These are phyloP conservation scores for Lutjanus erythropterus DNA, from an alignment of 2,113 vertebrate species.

Conservation along the genomic window DNA sequence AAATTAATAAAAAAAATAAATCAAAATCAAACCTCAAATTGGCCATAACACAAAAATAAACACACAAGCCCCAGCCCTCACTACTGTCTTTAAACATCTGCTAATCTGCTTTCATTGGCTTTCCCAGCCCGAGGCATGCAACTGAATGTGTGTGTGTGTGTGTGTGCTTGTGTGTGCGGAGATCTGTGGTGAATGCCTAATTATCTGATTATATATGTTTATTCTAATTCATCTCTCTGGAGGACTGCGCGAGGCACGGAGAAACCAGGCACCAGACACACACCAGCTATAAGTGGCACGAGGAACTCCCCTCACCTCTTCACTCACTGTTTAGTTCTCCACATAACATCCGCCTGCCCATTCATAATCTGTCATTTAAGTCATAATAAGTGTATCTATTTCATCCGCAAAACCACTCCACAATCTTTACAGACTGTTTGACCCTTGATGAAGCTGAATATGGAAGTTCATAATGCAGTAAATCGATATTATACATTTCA, in stretches of 20 bases:
- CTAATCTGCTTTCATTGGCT: slow-evolving; percentile 74
- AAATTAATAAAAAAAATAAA: slow-evolving; percentile 2
- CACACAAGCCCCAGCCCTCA: slow-evolving; percentile 38
- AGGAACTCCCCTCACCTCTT: slow-evolving; percentile 68
- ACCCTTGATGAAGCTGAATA: slow-evolving; percentile 29
- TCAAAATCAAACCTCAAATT: slow-evolving; percentile 47
- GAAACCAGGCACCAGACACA: slow-evolving; percentile 65
- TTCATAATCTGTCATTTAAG: slow-evolving; percentile 72
- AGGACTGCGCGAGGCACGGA: slow-evolving; percentile 63
- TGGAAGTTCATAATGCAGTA: slow-evolving; percentile 6
- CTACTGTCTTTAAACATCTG: slow-evolving; percentile 77
- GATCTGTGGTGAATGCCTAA: slow-evolving; percentile 78
- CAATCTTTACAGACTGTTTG: slow-evolving; percentile 25
- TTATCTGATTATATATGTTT: slow-evolving; percentile 87
- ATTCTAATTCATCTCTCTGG: slow-evolving; percentile 82
- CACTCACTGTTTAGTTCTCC: slow-evolving; percentile 51
- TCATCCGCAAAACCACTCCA: slow-evolving; percentile 46
- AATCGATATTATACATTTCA: not conserved
- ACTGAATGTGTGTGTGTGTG: slow-evolving; percentile 44
- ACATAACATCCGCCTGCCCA: slow-evolving; percentile 59
- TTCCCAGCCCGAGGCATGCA: slow-evolving; percentile 60
- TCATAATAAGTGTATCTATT: slow-evolving; percentile 69
- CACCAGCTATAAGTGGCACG: slow-evolving; percentile 69
- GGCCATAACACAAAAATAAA: slow-evolving; percentile 60
- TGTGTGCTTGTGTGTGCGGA: slow-evolving; percentile 9